phyloP scores from a whole-genome alignment of 2,113 vertebrate genomes.

The Cettia cetti region DNA sequence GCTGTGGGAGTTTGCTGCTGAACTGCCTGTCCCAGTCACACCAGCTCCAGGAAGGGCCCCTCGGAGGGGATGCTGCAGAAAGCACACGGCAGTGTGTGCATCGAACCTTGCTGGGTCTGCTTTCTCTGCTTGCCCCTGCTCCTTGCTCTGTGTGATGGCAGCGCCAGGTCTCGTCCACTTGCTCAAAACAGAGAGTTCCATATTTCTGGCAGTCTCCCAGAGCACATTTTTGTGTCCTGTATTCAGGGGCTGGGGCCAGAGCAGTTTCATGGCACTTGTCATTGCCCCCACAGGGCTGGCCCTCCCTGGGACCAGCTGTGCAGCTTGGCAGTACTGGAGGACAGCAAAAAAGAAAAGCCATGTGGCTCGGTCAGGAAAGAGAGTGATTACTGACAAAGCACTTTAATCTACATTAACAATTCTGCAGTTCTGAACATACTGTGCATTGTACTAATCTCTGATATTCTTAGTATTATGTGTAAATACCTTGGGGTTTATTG shows the following conservation, averaged over 20 bases:
- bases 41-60: not conserved
- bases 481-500: not conserved
- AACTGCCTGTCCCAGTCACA: not conserved
- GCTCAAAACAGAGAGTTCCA: not conserved
- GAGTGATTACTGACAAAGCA: not conserved
- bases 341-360: not conserved
- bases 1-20: not conserved
- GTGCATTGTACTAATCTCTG: not conserved
- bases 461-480: not conserved
- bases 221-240: accelerated
- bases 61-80: not conserved
- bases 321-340: not conserved
- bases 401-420: not conserved
- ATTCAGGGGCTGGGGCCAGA: not conserved
- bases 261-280: accelerated
- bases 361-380: not conserved
- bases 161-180: not conserved
- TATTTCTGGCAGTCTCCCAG: not conserved
- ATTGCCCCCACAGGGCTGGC: accelerated
- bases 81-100: not conserved
- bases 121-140: not conserved
- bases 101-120: not conserved
- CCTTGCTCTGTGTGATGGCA: not conserved
- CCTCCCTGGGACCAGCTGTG: not conserved
- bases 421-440: not conserved